These are phyloP conservation scores for Hyla sarda DNA, from an alignment of 2,113 vertebrate genomes.

Conservation along the genomic window DNA sequence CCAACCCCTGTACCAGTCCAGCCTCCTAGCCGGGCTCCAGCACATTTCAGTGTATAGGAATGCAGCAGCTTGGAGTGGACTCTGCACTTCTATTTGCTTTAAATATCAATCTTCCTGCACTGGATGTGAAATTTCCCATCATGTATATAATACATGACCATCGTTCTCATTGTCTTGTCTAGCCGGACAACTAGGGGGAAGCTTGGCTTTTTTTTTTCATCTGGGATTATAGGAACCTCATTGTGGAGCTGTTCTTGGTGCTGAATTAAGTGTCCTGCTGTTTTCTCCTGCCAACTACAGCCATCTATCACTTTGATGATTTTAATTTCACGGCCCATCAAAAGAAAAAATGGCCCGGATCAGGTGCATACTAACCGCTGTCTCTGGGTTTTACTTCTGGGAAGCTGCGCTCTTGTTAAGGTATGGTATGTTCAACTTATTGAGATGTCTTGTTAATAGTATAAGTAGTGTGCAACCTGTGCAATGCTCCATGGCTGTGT, in stretches of 20 bases:
- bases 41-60: slow-evolving; percentile 52
- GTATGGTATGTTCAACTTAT: slow-evolving; percentile 62
- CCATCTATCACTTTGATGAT: slow-evolving; percentile 53
- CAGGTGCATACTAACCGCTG: slow-evolving; percentile 70
- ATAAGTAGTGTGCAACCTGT: not conserved
- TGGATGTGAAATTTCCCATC: not conserved
- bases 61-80: slow-evolving; percentile 27
- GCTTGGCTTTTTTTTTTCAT: not conserved
- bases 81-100: not conserved
- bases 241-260: slow-evolving; percentile 51
- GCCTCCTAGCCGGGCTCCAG: slow-evolving; percentile 14
- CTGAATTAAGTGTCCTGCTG: slow-evolving; percentile 35
- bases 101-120: not conserved
- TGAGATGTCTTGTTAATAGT: too few species aligned
- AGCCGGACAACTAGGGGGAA: not conserved
- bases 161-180: not conserved
- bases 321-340: slow-evolving; percentile 35
- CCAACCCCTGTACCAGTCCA: slow-evolving; percentile 19
- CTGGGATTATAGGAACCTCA: slow-evolving; percentile 26
- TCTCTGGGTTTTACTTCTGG: slow-evolving; percentile 81
- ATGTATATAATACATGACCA: not conserved
- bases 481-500: not conserved
- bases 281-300: slow-evolving; percentile 4
- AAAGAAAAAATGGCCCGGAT: slow-evolving; percentile 67
- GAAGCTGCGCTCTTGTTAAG: slow-evolving; percentile 79